Evolutionary conservation across 2,113 vertebrate genomes (phyloP).

Genomic region (Melospiza melodia): DNA sequence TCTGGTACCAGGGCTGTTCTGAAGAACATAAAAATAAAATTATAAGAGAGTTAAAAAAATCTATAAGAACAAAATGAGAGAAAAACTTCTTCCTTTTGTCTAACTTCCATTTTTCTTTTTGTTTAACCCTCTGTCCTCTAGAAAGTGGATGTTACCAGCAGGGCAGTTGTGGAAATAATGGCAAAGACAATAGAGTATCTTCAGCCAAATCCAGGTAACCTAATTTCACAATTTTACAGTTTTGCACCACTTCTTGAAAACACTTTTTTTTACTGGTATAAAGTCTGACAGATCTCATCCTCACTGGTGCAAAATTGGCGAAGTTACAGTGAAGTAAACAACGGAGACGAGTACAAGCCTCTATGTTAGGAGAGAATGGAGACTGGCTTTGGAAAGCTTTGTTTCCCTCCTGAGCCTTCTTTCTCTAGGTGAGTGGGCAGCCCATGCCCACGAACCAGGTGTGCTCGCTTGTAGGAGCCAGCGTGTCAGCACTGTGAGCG

Average conservation of each 20-base stretch:
- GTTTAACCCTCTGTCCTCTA: constrained; percentile 52
- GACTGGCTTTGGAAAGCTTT: neutral
- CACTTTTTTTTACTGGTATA: neutral
- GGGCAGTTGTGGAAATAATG: constrained; percentile 96
- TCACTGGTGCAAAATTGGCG: neutral
- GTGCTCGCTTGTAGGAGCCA: neutral
- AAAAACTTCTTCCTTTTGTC: neutral
- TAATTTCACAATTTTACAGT: neutral
- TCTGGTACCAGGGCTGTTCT: neutral
- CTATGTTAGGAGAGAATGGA: neutral
- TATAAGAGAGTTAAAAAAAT: neutral
- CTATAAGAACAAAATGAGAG: neutral
- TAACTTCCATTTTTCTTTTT: constrained; percentile 1
- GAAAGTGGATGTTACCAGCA: constrained; percentile 93
- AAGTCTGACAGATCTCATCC: neutral
- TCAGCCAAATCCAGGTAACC: constrained; percentile 96
- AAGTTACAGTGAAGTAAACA: accelerated
- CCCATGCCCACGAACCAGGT: accelerated
- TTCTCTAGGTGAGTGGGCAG: neutral
- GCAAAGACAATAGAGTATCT: constrained; percentile 97
- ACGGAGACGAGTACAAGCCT: neutral
- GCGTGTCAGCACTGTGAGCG: neutral
- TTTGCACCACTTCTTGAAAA: neutral
- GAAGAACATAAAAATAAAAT: neutral
- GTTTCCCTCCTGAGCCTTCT: neutral